Percentiles rank a stretch among this genome's conserved stretches.
Conservation (phyloP, 2,113 vertebrate species). For the Aptenodytes forsteri region DNA sequence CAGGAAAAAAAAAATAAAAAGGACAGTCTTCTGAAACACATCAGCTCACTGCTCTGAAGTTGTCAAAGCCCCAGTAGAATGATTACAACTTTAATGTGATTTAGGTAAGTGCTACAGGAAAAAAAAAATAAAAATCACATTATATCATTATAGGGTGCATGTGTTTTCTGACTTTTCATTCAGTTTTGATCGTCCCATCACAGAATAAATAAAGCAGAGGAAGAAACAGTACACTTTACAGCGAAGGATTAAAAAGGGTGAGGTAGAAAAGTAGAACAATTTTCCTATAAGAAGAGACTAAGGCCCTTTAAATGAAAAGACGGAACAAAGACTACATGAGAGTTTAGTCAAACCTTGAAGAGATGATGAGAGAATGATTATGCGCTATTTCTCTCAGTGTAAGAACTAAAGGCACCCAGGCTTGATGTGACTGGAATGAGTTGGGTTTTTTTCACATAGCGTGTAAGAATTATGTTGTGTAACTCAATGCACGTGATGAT, state of each 20-base stretch:
- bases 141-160: not conserved
- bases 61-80: not conserved
- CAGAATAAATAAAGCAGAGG: not conserved
- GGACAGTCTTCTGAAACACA: not conserved
- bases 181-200: not conserved
- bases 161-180: not conserved
- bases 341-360: not conserved
- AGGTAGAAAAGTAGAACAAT: not conserved
- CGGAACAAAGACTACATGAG: not conserved
- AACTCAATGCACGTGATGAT: not conserved
- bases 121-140: not conserved
- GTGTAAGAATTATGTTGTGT: not conserved
- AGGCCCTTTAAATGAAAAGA: not conserved
- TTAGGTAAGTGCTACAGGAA: not conserved
- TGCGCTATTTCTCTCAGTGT: not conserved
- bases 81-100: not conserved
- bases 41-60: not conserved
- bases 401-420: not conserved
- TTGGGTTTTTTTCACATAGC: rapidly evolving
- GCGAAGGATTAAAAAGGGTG: not conserved
- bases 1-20: not conserved
- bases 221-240: not conserved
- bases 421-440: not conserved
- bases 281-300: not conserved
- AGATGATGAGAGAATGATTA: not conserved